These are phyloP conservation scores for Otus sunia DNA, from an alignment of 2,113 vertebrate genomes.

Conservation along the genomic window DNA sequence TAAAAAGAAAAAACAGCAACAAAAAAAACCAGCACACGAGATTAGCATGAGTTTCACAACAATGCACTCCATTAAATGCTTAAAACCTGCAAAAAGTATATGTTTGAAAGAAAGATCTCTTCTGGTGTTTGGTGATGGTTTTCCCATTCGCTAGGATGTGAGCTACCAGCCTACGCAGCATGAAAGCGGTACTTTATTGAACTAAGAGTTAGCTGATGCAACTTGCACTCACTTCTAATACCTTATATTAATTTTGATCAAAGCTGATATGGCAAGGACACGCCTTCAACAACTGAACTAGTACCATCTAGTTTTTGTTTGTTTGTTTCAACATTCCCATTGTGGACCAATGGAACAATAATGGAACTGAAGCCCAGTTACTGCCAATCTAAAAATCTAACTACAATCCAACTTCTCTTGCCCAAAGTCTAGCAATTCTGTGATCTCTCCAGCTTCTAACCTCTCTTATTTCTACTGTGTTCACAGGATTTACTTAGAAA, in stretches of 20 bases:
- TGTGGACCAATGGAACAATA: neutral
- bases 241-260: neutral
- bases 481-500: neutral
- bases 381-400: neutral
- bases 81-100: neutral
- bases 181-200: neutral
- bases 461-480: neutral
- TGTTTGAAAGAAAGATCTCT: neutral
- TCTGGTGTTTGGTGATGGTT: neutral
- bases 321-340: neutral
- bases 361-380: neutral
- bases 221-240: neutral
- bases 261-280: neutral
- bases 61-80: neutral
- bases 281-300: neutral
- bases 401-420: neutral
- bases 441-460: neutral
- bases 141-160: neutral
- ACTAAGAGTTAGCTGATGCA: neutral
- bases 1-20: neutral
- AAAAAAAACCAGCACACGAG: rapidly evolving
- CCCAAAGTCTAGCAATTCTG: neutral
- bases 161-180: neutral
- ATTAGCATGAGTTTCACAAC: neutral
- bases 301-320: neutral